These are phyloP conservation scores for Bos indicus DNA, from an alignment of 2,113 vertebrate species.

Conservation along the genomic window DNA sequence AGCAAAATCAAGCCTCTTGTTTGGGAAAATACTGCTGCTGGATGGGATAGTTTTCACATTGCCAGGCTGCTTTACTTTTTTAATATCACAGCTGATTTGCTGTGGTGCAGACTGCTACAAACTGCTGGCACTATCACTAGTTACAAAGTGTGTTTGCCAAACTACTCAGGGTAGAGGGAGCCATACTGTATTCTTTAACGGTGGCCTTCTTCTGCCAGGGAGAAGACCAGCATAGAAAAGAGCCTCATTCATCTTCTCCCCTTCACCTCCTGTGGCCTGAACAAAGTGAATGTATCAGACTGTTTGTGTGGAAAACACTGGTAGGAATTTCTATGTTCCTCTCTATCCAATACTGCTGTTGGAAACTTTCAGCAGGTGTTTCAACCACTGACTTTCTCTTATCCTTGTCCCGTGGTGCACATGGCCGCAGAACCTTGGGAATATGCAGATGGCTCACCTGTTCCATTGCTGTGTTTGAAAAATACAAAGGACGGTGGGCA, in stretches of 20 bases:
- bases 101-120: slow-evolving; percentile 43
- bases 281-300: background rate
- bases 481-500: background rate
- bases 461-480: background rate
- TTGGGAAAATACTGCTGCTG: slow-evolving; percentile 36
- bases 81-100: slow-evolving; percentile 57
- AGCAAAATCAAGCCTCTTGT: slow-evolving; percentile 64
- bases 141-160: slow-evolving; percentile 41
- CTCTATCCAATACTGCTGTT: background rate
- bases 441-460: background rate
- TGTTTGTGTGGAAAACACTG: background rate
- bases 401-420: background rate
- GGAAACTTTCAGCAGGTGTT: background rate
- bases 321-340: background rate
- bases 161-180: background rate
- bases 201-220: slow-evolving; percentile 34
- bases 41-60: slow-evolving; percentile 2
- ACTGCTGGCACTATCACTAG: slow-evolving; percentile 29
- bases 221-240: background rate
- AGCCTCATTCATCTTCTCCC: background rate
- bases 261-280: background rate
- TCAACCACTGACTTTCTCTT: background rate
- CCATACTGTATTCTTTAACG: slow-evolving; percentile 22
- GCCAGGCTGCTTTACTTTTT: slow-evolving; percentile 50
- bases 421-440: background rate